These are phyloP conservation scores for Acleris literana DNA, from an alignment of 2,888 invertebrate genomes.

Conservation along the genomic window DNA sequence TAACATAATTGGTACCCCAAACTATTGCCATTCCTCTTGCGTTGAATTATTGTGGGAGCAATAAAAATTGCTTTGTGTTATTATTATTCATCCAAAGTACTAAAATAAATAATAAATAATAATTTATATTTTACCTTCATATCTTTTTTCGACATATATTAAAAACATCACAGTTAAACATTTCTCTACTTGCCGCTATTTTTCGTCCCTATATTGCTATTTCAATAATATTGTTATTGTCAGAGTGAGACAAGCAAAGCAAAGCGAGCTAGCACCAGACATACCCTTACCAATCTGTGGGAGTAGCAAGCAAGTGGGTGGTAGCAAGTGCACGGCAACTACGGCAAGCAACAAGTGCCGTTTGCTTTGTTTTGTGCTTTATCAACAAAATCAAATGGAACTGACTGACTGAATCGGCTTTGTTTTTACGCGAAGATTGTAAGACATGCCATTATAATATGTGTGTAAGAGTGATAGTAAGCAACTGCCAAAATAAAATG, in stretches of 20 bases:
- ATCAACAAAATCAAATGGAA: constrained; percentile 36
- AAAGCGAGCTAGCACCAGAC: not conserved
- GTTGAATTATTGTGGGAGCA: too few species aligned
- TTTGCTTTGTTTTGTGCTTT: constrained; percentile 30
- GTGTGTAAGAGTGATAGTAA: constrained; percentile 19
- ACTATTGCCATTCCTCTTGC: too few species aligned
- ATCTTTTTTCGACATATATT: too few species aligned
- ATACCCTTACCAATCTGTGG: too few species aligned
- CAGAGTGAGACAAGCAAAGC: constrained; percentile 1
- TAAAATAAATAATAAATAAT: too few species aligned
- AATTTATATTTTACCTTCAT: too few species aligned
- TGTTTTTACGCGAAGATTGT: constrained; percentile 21
- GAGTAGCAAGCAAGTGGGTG: not conserved
- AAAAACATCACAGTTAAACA: too few species aligned
- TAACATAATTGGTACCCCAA: too few species aligned
- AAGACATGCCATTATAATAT: too few species aligned
- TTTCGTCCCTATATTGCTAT: constrained; percentile 19
- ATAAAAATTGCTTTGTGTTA: too few species aligned
- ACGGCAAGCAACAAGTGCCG: constrained; percentile 35
- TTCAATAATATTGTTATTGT: constrained; percentile 19
- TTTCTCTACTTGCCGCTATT: not conserved
- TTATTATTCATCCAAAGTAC: too few species aligned
- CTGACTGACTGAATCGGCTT: constrained; percentile 21
- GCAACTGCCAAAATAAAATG: constrained; percentile 2
- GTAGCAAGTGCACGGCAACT: constrained; percentile 30